These are phyloP conservation scores for Orchesella flavescens DNA, from an alignment of 2,888 invertebrate species.

Conservation along the genomic window DNA sequence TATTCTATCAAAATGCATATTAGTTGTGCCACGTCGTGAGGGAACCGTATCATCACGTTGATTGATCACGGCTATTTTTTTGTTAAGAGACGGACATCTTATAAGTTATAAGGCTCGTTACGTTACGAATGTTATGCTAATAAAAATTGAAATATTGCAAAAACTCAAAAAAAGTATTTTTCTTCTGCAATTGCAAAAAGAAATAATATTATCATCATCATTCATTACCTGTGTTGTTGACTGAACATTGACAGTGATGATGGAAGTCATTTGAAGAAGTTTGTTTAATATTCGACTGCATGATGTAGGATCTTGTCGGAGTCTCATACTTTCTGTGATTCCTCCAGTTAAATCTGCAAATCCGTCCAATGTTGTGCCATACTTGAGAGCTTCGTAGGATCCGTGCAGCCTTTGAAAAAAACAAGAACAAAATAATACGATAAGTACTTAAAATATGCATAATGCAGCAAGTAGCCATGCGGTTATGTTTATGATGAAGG, in stretches of 20 bases:
- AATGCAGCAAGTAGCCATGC: too few species aligned
- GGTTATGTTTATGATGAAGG: too few species aligned
- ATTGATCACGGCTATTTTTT: too few species aligned
- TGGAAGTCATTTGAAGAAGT: slow-evolving; percentile 86
- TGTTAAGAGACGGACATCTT: too few species aligned
- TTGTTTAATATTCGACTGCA: slow-evolving; percentile 81
- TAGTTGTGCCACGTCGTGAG: background rate
- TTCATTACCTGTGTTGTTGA: slow-evolving; percentile 73
- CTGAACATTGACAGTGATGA: slow-evolving; percentile 86
- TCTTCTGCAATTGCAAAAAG: background rate
- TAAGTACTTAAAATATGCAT: too few species aligned
- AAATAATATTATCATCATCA: too few species aligned
- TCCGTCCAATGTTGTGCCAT: slow-evolving; percentile 90
- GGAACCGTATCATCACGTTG: too few species aligned
- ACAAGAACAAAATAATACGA: background rate
- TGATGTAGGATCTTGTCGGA: slow-evolving; percentile 82
- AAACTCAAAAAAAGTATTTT: background rate
- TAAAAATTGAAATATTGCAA: too few species aligned
- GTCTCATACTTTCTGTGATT: slow-evolving; percentile 87
- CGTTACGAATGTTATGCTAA: too few species aligned
- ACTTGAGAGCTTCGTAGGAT: slow-evolving; percentile 93
- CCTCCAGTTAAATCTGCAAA: slow-evolving; percentile 92
- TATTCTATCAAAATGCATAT: background rate
- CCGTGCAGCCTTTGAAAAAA: slow-evolving; percentile 83
- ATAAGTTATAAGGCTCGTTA: too few species aligned